Evolutionary conservation across 2,113 vertebrate species (phyloP).

Genomic region (Cettia cetti): DNA sequence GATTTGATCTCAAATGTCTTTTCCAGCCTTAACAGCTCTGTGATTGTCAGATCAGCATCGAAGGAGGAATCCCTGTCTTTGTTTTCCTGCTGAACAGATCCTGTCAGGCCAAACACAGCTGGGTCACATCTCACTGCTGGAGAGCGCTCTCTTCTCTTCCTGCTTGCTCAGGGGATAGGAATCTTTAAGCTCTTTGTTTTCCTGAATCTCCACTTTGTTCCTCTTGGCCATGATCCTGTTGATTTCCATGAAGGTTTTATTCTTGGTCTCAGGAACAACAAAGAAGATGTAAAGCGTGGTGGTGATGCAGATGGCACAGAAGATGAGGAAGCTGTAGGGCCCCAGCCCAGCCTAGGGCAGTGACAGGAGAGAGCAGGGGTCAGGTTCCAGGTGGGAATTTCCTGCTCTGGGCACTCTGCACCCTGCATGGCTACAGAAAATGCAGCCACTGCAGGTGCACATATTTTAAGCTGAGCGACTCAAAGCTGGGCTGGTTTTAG

Average conservation of each 20-base stretch:
- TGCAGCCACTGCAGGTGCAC: neutral
- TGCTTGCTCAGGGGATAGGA: neutral
- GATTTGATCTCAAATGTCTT: neutral
- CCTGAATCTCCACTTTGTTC: constrained; percentile 73
- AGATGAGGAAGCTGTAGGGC: constrained; percentile 87
- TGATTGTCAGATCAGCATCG: neutral
- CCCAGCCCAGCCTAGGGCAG: constrained; percentile 78
- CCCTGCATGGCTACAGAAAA: neutral
- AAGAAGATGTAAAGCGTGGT: constrained; percentile 83
- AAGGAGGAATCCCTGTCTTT: neutral
- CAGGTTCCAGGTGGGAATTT: neutral
- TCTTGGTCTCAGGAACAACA: constrained; percentile 89
- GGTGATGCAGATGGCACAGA: constrained; percentile 79
- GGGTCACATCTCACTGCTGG: neutral
- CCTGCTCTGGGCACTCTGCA: neutral
- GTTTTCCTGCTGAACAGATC: neutral
- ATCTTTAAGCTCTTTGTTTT: constrained; percentile 7
- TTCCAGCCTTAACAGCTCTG: neutral
- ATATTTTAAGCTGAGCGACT: accelerated
- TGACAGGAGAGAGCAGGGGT: neutral
- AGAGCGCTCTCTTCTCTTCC: neutral
- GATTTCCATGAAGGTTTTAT: constrained; percentile 89
- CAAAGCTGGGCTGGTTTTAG: neutral
- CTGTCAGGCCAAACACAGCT: neutral
- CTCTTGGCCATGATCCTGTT: constrained; percentile 83